Evolutionary conservation across 2,797 vertebrate species (phyloP).

Genomic region (Selene dorsalis): DNA sequence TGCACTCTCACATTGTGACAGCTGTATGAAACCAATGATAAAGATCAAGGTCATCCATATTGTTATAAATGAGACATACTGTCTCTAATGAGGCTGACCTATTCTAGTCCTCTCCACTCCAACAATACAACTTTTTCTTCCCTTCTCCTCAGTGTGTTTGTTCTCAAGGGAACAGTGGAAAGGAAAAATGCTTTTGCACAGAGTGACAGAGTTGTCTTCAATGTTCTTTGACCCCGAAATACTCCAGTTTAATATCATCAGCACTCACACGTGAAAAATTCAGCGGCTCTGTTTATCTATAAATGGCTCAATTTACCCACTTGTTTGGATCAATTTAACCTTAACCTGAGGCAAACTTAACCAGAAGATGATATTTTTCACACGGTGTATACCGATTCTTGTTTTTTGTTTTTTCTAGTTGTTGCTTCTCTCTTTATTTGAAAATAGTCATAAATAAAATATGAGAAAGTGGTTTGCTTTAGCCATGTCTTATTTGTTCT

Average conservation of each 20-base stretch:
- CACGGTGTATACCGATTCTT: slow-evolving; percentile 1
- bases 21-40: no score
- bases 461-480: not conserved
- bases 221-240: slow-evolving; percentile 27
- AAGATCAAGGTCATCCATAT: no score
- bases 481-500: not conserved
- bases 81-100: no score
- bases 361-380: slow-evolving; percentile 1
- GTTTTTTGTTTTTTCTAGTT: slow-evolving; percentile 2
- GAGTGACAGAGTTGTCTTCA: slow-evolving; percentile 15
- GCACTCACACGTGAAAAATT: slow-evolving; percentile 58
- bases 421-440: not conserved
- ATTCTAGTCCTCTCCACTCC: no score
- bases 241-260: slow-evolving; percentile 44
- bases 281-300: slow-evolving; percentile 51
- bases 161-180: not conserved
- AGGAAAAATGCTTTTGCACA: not conserved
- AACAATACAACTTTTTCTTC: not conserved
- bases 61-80: no score
- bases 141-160: not conserved
- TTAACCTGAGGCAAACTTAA: slow-evolving; percentile 34
- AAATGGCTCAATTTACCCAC: slow-evolving; percentile 58
- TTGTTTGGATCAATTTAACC: slow-evolving; percentile 50
- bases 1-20: not conserved
- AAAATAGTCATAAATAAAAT: slow-evolving; percentile 7